Percentiles rank a stretch among this genome's conserved stretches.
Conservation (phyloP, 2,888 invertebrate species). For the Lobophora halterata region DNA sequence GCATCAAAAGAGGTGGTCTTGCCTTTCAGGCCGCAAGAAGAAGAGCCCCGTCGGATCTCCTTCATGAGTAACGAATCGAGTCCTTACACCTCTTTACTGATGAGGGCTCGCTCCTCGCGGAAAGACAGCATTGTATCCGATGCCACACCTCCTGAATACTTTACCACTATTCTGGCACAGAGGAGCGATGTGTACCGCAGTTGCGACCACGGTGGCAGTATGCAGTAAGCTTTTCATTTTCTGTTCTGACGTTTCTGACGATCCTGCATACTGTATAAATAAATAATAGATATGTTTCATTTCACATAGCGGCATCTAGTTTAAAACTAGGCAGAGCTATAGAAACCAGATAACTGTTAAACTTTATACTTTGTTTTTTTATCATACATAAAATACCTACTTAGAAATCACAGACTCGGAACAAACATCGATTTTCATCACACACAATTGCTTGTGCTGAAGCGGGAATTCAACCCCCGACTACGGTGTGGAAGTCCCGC, state of each 20-base stretch:
- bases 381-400: too few species aligned
- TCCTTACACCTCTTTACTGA: slow-evolving; percentile 47
- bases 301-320: too few species aligned
- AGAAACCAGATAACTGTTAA: too few species aligned
- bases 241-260: neutral
- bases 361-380: too few species aligned
- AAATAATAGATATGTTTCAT: neutral
- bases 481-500: too few species aligned
- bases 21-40: slow-evolving; percentile 40
- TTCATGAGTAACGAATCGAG: slow-evolving; percentile 57
- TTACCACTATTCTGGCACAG: slow-evolving; percentile 29
- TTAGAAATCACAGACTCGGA: too few species aligned
- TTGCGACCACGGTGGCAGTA: neutral
- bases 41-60: slow-evolving; percentile 53
- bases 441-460: too few species aligned
- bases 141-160: slow-evolving; percentile 23
- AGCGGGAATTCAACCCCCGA: too few species aligned
- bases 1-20: too few species aligned
- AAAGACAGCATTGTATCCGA: slow-evolving; percentile 30
- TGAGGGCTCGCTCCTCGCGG: slow-evolving; percentile 38
- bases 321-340: too few species aligned
- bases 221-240: slow-evolving; percentile 14
- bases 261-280: too few species aligned
- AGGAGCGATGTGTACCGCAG: slow-evolving; percentile 17
- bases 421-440: too few species aligned